Base-by-base conservation (phyloP, 2,797 vertebrate genomes). In the Etheostoma perlongum region DNA sequence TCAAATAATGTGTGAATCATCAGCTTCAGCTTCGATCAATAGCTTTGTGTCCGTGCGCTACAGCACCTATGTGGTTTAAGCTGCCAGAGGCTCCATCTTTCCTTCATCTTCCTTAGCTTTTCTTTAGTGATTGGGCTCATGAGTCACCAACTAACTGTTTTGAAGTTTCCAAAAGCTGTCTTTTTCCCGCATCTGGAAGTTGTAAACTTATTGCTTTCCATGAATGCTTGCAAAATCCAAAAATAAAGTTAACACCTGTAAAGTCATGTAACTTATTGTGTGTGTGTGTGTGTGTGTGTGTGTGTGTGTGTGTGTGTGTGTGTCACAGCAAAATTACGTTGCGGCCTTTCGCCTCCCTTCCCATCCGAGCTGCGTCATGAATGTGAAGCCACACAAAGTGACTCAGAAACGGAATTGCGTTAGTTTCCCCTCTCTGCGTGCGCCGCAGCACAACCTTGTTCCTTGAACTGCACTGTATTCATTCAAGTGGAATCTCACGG, bases 401-500 rank as follows among this genome's bases (percentile, higher is more conserved):
- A 87, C 86, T 88, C 88, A 86, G 68, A 78, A 83, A 55, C 42
- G 19, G 72, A 85, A 79, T 69, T 59, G 72, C 74, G 66, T 85
- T 82, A n/a, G 79, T 70, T 61, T 8, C 68, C 57, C 27, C 78
- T 59, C 78, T 67, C 67, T 83, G 74, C 75, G 49, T 83, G 83
- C 52, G 27, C 57, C 48, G 51, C 79, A 53, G 81, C 82, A 81
- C 49, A 83, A 84, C 85, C 88, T 86, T 81, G 70, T 84, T 83
- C 79, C 88, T 90, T 85, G 76, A 90, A 71, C 88, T 91, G 89
- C 81, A 69, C 86, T 79, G 79, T 36, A 88, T 79, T 83, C 91
- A 88, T 86, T 85, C 81, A 82, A 90, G 91, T 90, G 91, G 91
- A 95, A 93, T 94, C 88, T 88, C 83, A 81, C 78, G 40, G 82